Conservation (phyloP, 2,113 vertebrate species). For the Poecilia latipinna region DNA sequence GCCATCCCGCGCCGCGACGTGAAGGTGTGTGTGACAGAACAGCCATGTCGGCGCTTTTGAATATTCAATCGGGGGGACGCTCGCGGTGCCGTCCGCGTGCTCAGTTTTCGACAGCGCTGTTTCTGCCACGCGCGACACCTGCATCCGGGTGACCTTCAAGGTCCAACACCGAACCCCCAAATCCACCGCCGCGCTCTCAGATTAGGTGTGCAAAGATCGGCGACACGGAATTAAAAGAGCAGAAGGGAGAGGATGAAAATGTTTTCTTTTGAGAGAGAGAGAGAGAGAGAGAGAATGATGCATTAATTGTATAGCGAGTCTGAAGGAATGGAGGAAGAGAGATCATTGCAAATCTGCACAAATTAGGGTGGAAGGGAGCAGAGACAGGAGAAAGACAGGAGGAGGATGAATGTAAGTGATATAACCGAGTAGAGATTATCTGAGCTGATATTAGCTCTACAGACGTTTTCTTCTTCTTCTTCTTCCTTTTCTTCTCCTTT, state of each 20-base stretch:
- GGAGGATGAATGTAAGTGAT: conserved; percentile 55
- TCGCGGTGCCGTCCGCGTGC: not conserved
- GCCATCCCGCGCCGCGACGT: conserved; percentile 31
- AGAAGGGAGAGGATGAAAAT: conserved; percentile 26
- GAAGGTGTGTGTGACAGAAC: conserved; percentile 26
- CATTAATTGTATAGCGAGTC: conserved; percentile 47
- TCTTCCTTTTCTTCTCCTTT: not conserved
- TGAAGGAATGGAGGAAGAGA: conserved; percentile 45
- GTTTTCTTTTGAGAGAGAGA: conserved; percentile 24
- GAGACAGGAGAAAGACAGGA: conserved; percentile 37
- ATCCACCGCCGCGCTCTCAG: conserved; percentile 34
- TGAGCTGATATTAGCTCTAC: conserved; percentile 62
- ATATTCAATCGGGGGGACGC: conserved; percentile 19
- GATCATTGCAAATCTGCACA: conserved; percentile 44
- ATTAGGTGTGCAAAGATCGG: conserved; percentile 72
- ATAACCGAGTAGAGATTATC: conserved; percentile 47
- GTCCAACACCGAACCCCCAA: conserved; percentile 42
- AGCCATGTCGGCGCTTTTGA: conserved; percentile 21
- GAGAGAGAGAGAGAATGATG: conserved; percentile 1
- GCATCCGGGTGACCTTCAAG: conserved; percentile 71
- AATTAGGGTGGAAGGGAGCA: conserved; percentile 11
- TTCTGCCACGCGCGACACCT: conserved; percentile 53
- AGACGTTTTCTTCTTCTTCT: conserved; percentile 22
- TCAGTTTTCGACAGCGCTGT: conserved; percentile 29
- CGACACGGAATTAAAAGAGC: conserved; percentile 70